Conservation (phyloP, 2,888 invertebrate species). For the Gymnosoma rotundatum region DNA sequence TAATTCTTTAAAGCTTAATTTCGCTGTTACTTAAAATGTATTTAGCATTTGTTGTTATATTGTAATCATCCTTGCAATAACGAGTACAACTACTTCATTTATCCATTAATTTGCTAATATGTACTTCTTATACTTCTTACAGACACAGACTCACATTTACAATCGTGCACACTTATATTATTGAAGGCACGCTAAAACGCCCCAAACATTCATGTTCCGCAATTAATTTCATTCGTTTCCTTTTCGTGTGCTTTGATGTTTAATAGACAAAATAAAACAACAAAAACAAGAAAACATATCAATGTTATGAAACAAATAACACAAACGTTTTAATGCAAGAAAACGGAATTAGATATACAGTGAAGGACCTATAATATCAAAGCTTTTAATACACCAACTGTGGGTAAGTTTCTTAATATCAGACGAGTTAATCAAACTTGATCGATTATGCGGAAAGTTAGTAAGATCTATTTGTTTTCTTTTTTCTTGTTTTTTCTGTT, state of each 20-base stretch:
- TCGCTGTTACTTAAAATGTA: no score
- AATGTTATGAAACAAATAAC: neutral
- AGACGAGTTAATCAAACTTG: no score
- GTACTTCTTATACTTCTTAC: slow-evolving; percentile 14
- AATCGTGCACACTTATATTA: neutral
- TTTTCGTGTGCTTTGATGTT: slow-evolving; percentile 54
- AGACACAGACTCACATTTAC: slow-evolving; percentile 3
- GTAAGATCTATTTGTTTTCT: no score
- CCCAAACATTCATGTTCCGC: slow-evolving; percentile 46
- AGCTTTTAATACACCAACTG: no score
- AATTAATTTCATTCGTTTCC: slow-evolving; percentile 56
- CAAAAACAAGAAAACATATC: slow-evolving; percentile 22
- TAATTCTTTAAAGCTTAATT: neutral
- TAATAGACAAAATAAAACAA: slow-evolving; percentile 32
- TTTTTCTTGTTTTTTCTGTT: no score
- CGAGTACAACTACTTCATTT: neutral
- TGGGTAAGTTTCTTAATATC: no score
- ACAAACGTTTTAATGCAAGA: neutral
- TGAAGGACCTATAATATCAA: no score
- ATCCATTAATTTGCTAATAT: slow-evolving; percentile 13
- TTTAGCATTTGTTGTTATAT: no score
- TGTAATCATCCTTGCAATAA: no score
- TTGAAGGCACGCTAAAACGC: slow-evolving; percentile 19
- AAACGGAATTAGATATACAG: no score
- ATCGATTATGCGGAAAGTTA: no score